Evolutionary conservation across 92 coral and sea anemone genomes (phyloP), one percentile per base, ranked within the genome.

Genomic region (Zoanthus sansibaricus): DNA sequence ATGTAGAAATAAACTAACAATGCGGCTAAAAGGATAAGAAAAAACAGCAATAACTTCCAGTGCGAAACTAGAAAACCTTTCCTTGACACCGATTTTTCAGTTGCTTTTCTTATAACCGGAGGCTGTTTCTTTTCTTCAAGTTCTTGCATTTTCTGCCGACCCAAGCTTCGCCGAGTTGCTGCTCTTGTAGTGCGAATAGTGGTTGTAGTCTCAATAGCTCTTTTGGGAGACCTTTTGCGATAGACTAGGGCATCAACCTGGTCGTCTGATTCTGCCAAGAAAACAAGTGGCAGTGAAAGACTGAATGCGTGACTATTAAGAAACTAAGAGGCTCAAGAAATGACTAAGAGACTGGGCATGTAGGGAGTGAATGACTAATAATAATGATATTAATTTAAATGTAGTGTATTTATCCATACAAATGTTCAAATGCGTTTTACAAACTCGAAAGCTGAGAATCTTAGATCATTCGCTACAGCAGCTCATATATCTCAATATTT

Each of bases 1-100:
- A 94, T 93, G 70, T 90, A 83, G 49, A 45, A 74, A 56, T 87
- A 90, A 3, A 93, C 91, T 71, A 94, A 86, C 67, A 94, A 77
- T 31, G 82, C 79, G 5, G 68, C 86, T 56, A 88, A 82, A 47
- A 83, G 44, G 46, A 88, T 88, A 9, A 64, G 85, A 79, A 93
- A 73, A 47, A 94, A 75, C 25, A 93, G 70, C 30, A 94, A 86
- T 21, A 90, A 88, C 58, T 89, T 92, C 92, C 92, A 86, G 17
- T 80, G 75, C 12, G 75, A 80, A 17, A 33, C 9, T 20, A 80
- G 52, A 80, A 80, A 80, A 11, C 85, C 71, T 48, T 59, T 33
- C 25, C 59, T 83, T 15, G 71, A 54, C 52, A 11, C 37, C 2
- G 32, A 0, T 25, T 71, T 33, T 71, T 54, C 71, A 67, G 32